These are phyloP conservation scores for Acanthurus lineatus DNA, from an alignment of 2,797 vertebrate species.

Conservation along the genomic window DNA sequence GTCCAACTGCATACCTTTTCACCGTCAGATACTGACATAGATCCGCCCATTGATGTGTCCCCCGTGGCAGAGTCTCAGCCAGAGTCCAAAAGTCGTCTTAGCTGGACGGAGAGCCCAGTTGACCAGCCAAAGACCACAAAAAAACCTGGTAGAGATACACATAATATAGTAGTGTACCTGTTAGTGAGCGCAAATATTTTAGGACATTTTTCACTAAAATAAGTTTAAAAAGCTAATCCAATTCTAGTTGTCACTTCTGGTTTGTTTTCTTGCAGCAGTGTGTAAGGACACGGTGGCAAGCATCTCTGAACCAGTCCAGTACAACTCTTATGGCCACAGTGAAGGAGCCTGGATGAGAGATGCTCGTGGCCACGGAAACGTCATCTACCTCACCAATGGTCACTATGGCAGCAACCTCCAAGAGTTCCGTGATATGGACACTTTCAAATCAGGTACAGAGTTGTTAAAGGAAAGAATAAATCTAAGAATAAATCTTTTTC, in stretches of 20 bases:
- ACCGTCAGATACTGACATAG: conserved; percentile 16
- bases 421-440: conserved; percentile 93
- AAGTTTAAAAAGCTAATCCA: background rate
- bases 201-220: background rate
- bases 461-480: no score
- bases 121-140: conserved; percentile 74
- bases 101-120: conserved; percentile 80
- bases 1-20: conserved; percentile 25
- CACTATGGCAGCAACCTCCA: conserved; percentile 91
- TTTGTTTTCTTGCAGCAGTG: conserved; percentile 80
- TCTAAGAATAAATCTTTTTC: no score
- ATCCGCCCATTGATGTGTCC: background rate
- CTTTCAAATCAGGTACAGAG: conserved; percentile 92
- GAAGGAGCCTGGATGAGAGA: conserved; percentile 98
- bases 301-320: conserved; percentile 90
- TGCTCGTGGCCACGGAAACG: conserved; percentile 90
- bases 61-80: conserved; percentile 3
- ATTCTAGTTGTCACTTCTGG: background rate
- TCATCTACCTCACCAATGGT: conserved; percentile 93
- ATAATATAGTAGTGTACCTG: background rate
- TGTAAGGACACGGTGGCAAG: conserved; percentile 96
- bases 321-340: conserved; percentile 90
- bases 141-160: conserved; percentile 72
- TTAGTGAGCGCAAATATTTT: background rate
- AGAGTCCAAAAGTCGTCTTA: conserved; percentile 68